These are phyloP conservation scores for Thinocorus orbignyianus DNA, from an alignment of 2,113 vertebrate species.

Conservation along the genomic window DNA sequence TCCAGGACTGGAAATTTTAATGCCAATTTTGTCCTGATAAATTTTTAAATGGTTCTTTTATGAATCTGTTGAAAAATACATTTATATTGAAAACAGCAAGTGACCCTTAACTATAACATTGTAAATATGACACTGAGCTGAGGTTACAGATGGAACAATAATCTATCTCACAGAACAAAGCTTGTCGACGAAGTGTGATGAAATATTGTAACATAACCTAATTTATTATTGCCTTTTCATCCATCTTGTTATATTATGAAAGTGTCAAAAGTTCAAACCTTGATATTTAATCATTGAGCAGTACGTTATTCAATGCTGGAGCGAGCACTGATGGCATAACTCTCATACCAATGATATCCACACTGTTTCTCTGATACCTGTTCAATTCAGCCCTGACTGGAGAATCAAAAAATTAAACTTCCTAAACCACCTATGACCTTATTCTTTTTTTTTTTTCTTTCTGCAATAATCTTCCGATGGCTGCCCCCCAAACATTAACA, in stretches of 20 bases:
- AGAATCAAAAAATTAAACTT: background rate
- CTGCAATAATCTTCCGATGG: background rate
- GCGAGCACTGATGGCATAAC: conserved; percentile 14
- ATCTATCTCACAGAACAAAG: conserved; percentile 69
- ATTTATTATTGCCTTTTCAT: conserved; percentile 83
- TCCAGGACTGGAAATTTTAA: conserved; percentile 11
- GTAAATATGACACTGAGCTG: conserved; percentile 59
- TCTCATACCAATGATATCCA: conserved; percentile 22
- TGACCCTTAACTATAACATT: conserved; percentile 61
- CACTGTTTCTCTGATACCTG: conserved; percentile 19
- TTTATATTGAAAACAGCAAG: conserved; percentile 59
- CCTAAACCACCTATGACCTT: background rate
- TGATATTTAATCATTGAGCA: conserved; percentile 86
- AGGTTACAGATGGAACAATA: conserved; percentile 64
- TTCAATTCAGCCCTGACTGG: background rate
- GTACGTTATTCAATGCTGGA: conserved; percentile 41
- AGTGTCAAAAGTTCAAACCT: conserved; percentile 83
- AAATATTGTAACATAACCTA: conserved; percentile 79
- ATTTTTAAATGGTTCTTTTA: conserved; percentile 55
- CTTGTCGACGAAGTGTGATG: conserved; percentile 61
- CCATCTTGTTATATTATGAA: conserved; percentile 91
- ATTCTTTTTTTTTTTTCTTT: background rate
- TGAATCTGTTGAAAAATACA: conserved; percentile 61
- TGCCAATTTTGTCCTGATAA: conserved; percentile 48
- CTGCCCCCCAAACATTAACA: background rate